Base-by-base conservation (phyloP, 2,113 vertebrate species). In the Plestiodon gilberti region DNA sequence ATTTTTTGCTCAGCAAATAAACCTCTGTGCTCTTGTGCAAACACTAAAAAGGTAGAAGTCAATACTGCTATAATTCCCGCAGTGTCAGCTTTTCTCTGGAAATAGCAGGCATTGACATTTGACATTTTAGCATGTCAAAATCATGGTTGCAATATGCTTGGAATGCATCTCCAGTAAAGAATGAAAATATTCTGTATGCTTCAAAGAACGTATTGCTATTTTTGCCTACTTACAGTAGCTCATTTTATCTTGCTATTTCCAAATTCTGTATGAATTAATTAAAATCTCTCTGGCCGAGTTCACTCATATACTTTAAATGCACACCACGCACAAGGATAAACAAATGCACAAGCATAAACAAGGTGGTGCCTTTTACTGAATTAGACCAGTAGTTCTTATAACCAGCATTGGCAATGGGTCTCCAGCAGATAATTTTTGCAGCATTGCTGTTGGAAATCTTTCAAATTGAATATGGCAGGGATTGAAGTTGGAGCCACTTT, bases 1-100 rank as follows among this genome's bases (percentile, higher is more conserved):
- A 52, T 0, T n/a, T 75, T 77, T 65, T 77, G 23, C 28, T 86
- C 78, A 85, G 35, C 64, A 65, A 88, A 76, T 11, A 77, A 84
- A 88, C 17, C 38, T 23, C 25, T 38, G 7, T 38, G n/a, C n/a
- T 74, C 84, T 20, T 82, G 18, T 76, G 82, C 33, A 61, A 69
- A 73, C 7, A 84, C 15, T 3, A 61, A 73, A 78, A 69, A 83
- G 7, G 40, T 74, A 88, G 64, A 83, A 59, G 1, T 30, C 23
- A 65, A 33, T 55, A 85, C 55, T 2, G 43, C 0, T 77, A 22
- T 3, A 84, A 40, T 15, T 76, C 43, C 59, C 57, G 25, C 4
- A 87, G 55, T 3, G 13, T 76, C 75, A 65, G 40, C 14, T 88
- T 85, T 82, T 0, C 23, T 85, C 25, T 6, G 38, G 59, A 80